Evolutionary conservation across 1,140 invertebrate species (phyloP), one percentile per base, ranked within the genome.

Genomic region (Plectrocnemia conspersa): DNA sequence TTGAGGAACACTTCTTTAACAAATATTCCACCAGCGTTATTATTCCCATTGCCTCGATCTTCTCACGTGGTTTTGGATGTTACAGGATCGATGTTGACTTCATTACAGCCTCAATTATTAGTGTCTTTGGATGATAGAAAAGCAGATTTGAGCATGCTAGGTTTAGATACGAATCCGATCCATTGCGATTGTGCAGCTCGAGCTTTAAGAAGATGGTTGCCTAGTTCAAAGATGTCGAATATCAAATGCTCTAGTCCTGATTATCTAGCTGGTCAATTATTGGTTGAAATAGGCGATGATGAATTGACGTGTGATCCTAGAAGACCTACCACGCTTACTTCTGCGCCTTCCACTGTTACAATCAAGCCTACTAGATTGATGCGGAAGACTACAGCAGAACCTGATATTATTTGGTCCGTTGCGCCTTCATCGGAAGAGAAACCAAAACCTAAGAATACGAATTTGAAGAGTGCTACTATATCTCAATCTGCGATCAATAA

Each of bases 11-110:
- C 91, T 1, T 91, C 87, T 1, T 66, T 94, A 1, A 81, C 80
- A 22, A 73, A 77, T 0, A 73, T 94, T 53, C 88, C 89, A 2
- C 83, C 88, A 3, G 83, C 89, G 1, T 65, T 94, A 16, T 80
- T 95, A 44, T 90, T 93, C 63, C 88, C 91, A 0, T 79, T 95
- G n/a, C 92, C 92, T 1, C 79, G 89, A 63, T 94, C 91, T 2
- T 89, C 88, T 0, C 79, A 82, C 49, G 81, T 94, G 13, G 79
- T 74, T 5, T 73, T 94, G 1, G 85, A 93, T 65, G 77, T 94
- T 0, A 77, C 79, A n/a, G 84, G 85, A 7, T 91, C 84, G 64
- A 83, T 85, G 65, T 74, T 95, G 32, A 77, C 78, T 3, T 87
- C 83, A 1, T 65, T 94, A 2, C 80, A 84, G 45, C 79, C 85